phyloP scores from a whole-genome alignment of 2,113 vertebrate species.

The Ceyx cyanopectus region DNA sequence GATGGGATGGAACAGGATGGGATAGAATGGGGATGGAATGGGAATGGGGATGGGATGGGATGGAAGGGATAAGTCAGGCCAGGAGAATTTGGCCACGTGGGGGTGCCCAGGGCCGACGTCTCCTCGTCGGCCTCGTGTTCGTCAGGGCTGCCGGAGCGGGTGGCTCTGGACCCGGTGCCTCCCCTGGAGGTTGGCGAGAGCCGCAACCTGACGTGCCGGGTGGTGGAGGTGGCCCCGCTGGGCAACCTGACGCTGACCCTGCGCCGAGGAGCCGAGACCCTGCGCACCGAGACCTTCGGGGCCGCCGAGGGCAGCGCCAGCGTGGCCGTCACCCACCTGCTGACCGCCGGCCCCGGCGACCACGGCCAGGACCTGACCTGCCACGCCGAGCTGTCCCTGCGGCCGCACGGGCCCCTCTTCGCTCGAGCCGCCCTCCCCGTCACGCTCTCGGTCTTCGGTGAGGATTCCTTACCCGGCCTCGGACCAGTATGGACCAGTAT shows the following conservation, averaged over 20 bases:
- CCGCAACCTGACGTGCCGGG: not conserved
- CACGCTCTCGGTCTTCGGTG: not conserved
- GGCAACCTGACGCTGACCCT: not conserved
- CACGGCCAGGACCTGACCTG: not conserved
- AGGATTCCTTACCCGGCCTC: no score
- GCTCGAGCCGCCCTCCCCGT: not conserved
- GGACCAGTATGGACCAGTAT: no score
- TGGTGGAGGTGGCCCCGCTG: not conserved
- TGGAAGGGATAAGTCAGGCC: no score
- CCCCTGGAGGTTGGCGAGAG: not conserved
- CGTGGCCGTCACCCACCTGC: not conserved
- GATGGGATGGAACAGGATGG: no score
- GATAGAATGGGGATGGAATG: no score
- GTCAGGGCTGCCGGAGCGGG: not conserved
- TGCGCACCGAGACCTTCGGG: not conserved
- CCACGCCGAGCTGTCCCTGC: slow-evolving; percentile 37
- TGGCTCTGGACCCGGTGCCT: not conserved
- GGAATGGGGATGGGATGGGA: not conserved
- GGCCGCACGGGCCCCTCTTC: not conserved
- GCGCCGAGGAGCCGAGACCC: not conserved
- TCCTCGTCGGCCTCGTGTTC: no score
- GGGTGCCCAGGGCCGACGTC: fast-evolving
- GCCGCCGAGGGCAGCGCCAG: not conserved
- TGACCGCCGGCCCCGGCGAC: not conserved
- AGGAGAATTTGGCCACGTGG: no score